A percentile compares a stretch with the other conserved stretches of the same genome.
These are phyloP conservation scores for Ashinkailepas kermadecensis DNA, from an alignment of 2,888 invertebrate genomes.

Conservation along the genomic window DNA sequence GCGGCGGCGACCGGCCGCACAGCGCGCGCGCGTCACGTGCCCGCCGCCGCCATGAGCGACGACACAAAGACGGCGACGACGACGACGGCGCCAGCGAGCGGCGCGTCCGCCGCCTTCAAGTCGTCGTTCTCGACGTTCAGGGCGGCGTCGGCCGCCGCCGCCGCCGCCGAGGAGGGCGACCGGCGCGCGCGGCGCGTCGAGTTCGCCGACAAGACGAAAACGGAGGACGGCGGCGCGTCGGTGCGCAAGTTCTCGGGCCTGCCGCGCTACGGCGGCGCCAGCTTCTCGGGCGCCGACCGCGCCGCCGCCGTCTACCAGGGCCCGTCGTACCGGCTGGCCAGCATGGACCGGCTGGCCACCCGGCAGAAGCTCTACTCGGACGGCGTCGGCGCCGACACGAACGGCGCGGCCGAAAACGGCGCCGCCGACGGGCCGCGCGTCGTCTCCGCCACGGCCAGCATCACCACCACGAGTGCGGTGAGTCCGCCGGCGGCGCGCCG, in stretches of 20 bases:
- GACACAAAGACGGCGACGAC: no score
- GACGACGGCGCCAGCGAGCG: no score
- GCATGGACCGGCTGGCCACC: constrained; percentile 38
- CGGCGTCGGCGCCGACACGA: constrained; percentile 15
- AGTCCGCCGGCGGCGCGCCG: not conserved
- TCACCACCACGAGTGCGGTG: constrained; percentile 9
- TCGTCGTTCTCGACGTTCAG: no score
- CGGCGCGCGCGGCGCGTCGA: not conserved
- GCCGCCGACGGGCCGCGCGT: no score
- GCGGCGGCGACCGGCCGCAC: no score
- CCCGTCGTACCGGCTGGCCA: constrained; percentile 57
- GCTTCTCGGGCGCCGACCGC: constrained; percentile 8
- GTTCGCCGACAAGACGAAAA: no score
- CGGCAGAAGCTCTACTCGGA: constrained; percentile 59
- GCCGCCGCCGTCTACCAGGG: not conserved
- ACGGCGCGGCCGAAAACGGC: not conserved
- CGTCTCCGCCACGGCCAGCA: constrained; percentile 11
- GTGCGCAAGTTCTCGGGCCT: not conserved
- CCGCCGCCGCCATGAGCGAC: no score
- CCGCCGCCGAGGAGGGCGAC: not conserved
- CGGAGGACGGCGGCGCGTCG: no score
- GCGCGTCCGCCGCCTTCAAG: not conserved
- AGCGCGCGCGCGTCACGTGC: no score
- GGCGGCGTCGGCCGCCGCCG: not conserved
- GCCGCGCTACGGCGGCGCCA: constrained; percentile 17